Conservation (phyloP, 2,113 vertebrate genomes). For the Psittacara wagleri region DNA sequence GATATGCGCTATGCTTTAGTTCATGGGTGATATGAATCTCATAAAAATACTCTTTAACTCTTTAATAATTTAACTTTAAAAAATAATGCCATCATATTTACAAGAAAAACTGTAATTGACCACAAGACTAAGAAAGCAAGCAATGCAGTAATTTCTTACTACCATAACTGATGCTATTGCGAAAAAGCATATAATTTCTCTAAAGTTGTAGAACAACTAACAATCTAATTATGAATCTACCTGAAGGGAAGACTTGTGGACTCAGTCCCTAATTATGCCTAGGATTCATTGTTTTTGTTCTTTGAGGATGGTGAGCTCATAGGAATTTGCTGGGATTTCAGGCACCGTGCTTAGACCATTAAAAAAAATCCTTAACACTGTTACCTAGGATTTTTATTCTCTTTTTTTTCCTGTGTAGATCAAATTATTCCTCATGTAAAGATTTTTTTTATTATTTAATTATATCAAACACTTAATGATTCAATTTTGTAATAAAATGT, state of each 20-base stretch:
- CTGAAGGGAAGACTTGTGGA: slow-evolving; percentile 10
- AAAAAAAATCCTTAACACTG: neutral
- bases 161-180: neutral
- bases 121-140: neutral
- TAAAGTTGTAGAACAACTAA: neutral
- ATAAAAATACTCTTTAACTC: neutral
- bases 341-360: neutral
- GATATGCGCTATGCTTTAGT: neutral
- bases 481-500: neutral
- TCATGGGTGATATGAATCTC: neutral
- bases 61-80: neutral
- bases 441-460: neutral
- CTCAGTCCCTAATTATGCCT: neutral
- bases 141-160: neutral
- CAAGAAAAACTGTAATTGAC: neutral
- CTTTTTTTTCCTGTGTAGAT: neutral
- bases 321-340: slow-evolving; percentile 1
- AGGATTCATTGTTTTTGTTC: neutral
- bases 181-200: neutral
- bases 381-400: neutral
- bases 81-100: neutral
- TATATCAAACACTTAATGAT: neutral
- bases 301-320: neutral
- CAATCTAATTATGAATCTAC: slow-evolving; percentile 27
- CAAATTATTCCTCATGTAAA: neutral